phyloP scores from a whole-genome alignment of 2,888 invertebrate genomes.

The Eledona agricola region DNA sequence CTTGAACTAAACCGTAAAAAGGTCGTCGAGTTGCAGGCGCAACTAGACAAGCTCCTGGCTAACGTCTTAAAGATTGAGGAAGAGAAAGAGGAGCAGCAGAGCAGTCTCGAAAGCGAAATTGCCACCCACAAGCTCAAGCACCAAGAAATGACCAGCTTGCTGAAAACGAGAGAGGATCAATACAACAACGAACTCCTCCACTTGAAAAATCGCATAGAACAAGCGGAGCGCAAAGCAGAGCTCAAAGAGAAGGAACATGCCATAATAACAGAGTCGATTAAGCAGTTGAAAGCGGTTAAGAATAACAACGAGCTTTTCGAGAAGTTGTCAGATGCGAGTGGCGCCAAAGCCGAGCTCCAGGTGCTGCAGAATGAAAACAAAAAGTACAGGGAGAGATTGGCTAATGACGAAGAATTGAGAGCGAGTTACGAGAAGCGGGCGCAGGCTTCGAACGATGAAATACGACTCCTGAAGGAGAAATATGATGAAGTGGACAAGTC shows the following conservation, averaged over 20 bases:
- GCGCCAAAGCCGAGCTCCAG: slow-evolving; percentile 68
- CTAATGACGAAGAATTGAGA: slow-evolving; percentile 62
- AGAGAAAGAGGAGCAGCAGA: slow-evolving; percentile 60
- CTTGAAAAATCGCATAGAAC: slow-evolving; percentile 55
- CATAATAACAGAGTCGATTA: slow-evolving; percentile 64
- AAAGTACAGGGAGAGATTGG: slow-evolving; percentile 61
- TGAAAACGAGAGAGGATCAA: slow-evolving; percentile 60
- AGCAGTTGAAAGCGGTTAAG: slow-evolving; percentile 60
- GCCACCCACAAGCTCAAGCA: slow-evolving; percentile 51
- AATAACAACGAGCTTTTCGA: slow-evolving; percentile 56
- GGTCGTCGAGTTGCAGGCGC: slow-evolving; percentile 56
- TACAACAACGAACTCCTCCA: slow-evolving; percentile 68
- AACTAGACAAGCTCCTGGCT: slow-evolving; percentile 58
- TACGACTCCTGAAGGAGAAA: slow-evolving; percentile 66
- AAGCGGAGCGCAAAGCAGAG: slow-evolving; percentile 58
- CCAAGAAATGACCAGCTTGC: slow-evolving; percentile 60
- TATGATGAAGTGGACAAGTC: slow-evolving; percentile 74
- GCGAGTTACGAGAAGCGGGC: slow-evolving; percentile 62
- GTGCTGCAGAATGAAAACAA: slow-evolving; percentile 67
- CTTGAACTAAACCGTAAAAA: slow-evolving; percentile 58
- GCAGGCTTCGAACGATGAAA: slow-evolving; percentile 63
- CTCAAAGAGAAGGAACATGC: slow-evolving; percentile 60
- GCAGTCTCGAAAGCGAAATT: slow-evolving; percentile 58
- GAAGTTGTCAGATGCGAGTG: slow-evolving; percentile 65
- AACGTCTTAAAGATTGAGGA: slow-evolving; percentile 59